These are phyloP conservation scores for Agrotis exclamationis DNA, from an alignment of 2,888 invertebrate genomes.

Conservation along the genomic window DNA sequence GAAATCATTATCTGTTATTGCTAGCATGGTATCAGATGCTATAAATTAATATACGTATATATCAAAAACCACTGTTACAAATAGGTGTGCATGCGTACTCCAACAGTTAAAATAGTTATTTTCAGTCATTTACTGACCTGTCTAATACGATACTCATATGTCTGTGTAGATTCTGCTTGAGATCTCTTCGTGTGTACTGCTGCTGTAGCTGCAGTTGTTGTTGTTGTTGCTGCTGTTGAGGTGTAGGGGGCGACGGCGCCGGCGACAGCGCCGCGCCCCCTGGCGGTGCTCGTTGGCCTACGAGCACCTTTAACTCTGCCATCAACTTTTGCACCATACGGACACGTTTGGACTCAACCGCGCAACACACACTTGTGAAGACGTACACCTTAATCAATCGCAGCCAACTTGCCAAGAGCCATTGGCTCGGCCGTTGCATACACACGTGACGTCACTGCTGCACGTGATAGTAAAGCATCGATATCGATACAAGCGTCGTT, in stretches of 20 bases:
- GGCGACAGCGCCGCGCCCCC: slow-evolving; percentile 74
- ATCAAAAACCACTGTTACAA: slow-evolving; percentile 35
- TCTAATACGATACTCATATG: slow-evolving; percentile 90
- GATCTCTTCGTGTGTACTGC: slow-evolving; percentile 86
- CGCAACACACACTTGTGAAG: slow-evolving; percentile 84
- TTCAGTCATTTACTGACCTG: slow-evolving; percentile 82
- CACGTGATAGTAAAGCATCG: slow-evolving; percentile 87
- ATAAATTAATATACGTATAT: slow-evolving; percentile 45
- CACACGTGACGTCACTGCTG: slow-evolving; percentile 83
- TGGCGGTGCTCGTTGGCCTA: slow-evolving; percentile 87
- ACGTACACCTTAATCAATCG: slow-evolving; percentile 81
- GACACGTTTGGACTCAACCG: slow-evolving; percentile 84
- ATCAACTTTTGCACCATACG: slow-evolving; percentile 90
- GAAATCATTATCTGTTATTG: slow-evolving; percentile 63
- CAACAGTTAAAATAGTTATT: slow-evolving; percentile 25
- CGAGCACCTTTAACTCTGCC: slow-evolving; percentile 90
- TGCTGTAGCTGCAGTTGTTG: slow-evolving; percentile 65
- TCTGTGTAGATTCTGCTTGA: slow-evolving; percentile 89
- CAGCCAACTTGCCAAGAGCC: slow-evolving; percentile 85
- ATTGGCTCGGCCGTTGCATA: slow-evolving; percentile 87
- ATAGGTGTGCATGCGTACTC: slow-evolving; percentile 33
- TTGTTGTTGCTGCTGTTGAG: slow-evolving; percentile 72
- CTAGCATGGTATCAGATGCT: slow-evolving; percentile 47
- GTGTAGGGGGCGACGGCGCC: slow-evolving; percentile 70
- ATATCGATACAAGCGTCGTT: slow-evolving; percentile 86